Conservation (phyloP, 1,140 invertebrate genomes). For the Leptinotarsa lineolata region DNA sequence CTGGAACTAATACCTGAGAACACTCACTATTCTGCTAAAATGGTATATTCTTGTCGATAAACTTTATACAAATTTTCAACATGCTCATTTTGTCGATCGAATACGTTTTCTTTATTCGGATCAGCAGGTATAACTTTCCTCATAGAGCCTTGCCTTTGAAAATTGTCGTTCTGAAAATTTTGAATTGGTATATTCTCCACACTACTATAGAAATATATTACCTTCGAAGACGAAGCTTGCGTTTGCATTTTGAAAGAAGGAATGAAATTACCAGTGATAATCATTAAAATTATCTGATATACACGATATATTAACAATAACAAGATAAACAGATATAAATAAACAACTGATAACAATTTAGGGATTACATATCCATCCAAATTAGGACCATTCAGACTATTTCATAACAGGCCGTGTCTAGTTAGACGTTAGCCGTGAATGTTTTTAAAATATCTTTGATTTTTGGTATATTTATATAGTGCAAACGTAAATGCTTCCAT, state of each 20-base stretch:
- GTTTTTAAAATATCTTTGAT: no score
- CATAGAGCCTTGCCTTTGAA: constrained; percentile 52
- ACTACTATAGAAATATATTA: neutral
- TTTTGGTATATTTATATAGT: no score
- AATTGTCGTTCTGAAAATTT: constrained; percentile 38
- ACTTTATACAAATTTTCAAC: constrained; percentile 51
- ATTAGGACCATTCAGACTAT: neutral
- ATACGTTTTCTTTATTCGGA: constrained; percentile 45
- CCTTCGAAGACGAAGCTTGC: constrained; percentile 13
- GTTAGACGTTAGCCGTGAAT: no score
- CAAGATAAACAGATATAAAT: neutral
- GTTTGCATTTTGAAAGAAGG: neutral
- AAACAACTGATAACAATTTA: neutral
- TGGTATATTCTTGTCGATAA: constrained; percentile 73
- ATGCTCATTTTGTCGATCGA: constrained; percentile 53
- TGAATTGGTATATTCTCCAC: neutral
- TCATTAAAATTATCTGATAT: no score
- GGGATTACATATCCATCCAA: neutral
- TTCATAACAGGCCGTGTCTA: no score
- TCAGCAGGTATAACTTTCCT: constrained; percentile 49
- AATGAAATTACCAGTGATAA: no score
- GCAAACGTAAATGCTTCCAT: no score
- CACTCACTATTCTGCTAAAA: constrained; percentile 79
- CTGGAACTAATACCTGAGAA: neutral
- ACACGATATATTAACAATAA: neutral